phyloP scores from a whole-genome alignment of 2,888 invertebrate species.

The Drosophila suboccidentalis region DNA sequence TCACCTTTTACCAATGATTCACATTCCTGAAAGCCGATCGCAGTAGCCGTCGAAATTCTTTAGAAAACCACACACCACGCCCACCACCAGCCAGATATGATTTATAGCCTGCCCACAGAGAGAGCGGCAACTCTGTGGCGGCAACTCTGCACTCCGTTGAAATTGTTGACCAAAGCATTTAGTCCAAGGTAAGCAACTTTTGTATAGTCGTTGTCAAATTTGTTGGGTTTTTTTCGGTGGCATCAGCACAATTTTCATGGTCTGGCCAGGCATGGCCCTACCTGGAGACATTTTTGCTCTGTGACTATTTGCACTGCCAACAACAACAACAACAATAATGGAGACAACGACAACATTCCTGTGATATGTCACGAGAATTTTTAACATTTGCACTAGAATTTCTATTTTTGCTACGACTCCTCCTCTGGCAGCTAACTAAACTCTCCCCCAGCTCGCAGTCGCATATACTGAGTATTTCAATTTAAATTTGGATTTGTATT shows the following conservation, averaged over 20 bases:
- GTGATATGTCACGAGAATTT: slow-evolving; percentile 70
- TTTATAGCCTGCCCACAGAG: slow-evolving; percentile 55
- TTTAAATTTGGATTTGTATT: slow-evolving; percentile 33
- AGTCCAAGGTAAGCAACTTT: slow-evolving; percentile 78
- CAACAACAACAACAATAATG: slow-evolving; percentile 12
- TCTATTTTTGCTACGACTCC: slow-evolving; percentile 57
- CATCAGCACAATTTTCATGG: slow-evolving; percentile 45
- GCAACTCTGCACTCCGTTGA: slow-evolving; percentile 21
- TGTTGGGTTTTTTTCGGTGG: slow-evolving; percentile 36
- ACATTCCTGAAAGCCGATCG: slow-evolving; percentile 68
- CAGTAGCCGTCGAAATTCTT: slow-evolving; percentile 65
- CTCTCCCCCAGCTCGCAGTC: slow-evolving; percentile 10
- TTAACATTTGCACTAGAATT: slow-evolving; percentile 72
- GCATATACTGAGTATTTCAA: slow-evolving; percentile 14
- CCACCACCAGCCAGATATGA: slow-evolving; percentile 57
- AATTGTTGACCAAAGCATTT: slow-evolving; percentile 61
- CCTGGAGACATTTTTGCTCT: slow-evolving; percentile 54
- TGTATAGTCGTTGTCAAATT: slow-evolving; percentile 41
- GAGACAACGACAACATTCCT: slow-evolving; percentile 62
- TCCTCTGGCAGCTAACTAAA: background rate
- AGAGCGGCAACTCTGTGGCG: background rate
- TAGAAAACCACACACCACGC: slow-evolving; percentile 65
- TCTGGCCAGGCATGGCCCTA: slow-evolving; percentile 11
- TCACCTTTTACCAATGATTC: slow-evolving; percentile 56
- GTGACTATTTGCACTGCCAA: slow-evolving; percentile 41